These are phyloP conservation scores for Cataglyphis livida DNA, from an alignment of 2,888 invertebrate genomes.

Conservation along the genomic window DNA sequence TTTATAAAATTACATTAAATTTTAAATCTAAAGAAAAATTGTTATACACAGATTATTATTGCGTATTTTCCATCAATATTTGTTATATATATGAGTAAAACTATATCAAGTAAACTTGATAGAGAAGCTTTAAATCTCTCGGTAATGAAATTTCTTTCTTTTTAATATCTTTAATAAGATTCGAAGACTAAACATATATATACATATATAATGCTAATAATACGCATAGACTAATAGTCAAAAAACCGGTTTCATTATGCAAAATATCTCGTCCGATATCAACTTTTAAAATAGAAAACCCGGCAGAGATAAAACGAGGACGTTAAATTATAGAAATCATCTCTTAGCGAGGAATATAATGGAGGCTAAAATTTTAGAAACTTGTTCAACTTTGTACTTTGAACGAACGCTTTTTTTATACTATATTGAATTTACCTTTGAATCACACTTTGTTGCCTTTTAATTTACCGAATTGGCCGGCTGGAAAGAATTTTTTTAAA, in stretches of 20 bases:
- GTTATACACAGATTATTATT: neutral
- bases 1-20: neutral
- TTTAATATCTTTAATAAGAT: constrained; percentile 5
- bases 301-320: constrained; percentile 1
- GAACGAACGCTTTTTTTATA: neutral
- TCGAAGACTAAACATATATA: constrained; percentile 8
- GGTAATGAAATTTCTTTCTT: neutral
- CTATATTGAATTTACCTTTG: neutral
- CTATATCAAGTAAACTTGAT: neutral
- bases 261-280: constrained; percentile 4
- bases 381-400: neutral
- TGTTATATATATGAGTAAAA: neutral
- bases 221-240: neutral
- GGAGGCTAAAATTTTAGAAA: neutral
- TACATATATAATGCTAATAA: constrained; percentile 6
- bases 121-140: neutral
- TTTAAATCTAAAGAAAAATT: constrained; percentile 7
- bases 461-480: neutral
- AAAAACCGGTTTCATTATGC: constrained; percentile 30
- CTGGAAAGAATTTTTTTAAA: neutral
- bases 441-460: neutral
- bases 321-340: neutral
- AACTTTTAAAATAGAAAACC: constrained; percentile 13
- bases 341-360: constrained; percentile 12
- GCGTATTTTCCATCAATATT: neutral